Evolutionary conservation across 1,140 invertebrate species (phyloP), one percentile per base, ranked within the genome.

Genomic region (Heliconius congener): DNA sequence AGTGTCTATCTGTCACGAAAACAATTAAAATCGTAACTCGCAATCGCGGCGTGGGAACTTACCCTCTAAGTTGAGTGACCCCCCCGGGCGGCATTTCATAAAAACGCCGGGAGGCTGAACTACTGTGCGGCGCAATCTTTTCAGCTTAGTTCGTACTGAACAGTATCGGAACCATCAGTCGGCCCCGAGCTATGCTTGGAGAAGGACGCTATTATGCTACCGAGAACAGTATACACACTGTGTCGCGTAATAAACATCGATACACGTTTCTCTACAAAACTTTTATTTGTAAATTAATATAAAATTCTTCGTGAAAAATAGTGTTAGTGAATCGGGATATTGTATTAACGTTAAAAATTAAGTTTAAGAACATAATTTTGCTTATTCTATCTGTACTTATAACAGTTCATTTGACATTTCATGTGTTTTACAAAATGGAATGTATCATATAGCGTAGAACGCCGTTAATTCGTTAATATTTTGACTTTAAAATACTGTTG

Each of bases 161-260:
- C n/a, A 50, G 50, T 80, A 27, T 18, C 4, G 9, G 71, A 87
- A 83, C 71, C 71, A 78, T 81, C 88, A 91, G 90, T 91, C 85
- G 86, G 84, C 85, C 79, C 52, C 77, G 81, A 76, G 80, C 84
- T 81, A 83, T 83, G 83, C 82, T 73, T 34, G 71, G 52, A 37
- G 71, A 19, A 18, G 73, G 83, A 86, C 84, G 87, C 79, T 73
- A 82, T 16, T 52, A 57, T 75, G 52, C n/a, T 71, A 73, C 73
- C 72, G 16, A 27, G 8, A 72, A 34, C 78, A 74, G 39, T 42
- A 18, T 78, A 78, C 74, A 79, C 60, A 50, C 66, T 55, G 74
- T 72, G 79, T 72, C 86, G 87, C 90, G 90, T 91, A 90, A 90
- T 90, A 85, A 90, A 91, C 85, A 90, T 91, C 90, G 90, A 89